Evolutionary conservation across 2,797 vertebrate genomes (phyloP).

Genomic region (Cetoscarus ocellatus): DNA sequence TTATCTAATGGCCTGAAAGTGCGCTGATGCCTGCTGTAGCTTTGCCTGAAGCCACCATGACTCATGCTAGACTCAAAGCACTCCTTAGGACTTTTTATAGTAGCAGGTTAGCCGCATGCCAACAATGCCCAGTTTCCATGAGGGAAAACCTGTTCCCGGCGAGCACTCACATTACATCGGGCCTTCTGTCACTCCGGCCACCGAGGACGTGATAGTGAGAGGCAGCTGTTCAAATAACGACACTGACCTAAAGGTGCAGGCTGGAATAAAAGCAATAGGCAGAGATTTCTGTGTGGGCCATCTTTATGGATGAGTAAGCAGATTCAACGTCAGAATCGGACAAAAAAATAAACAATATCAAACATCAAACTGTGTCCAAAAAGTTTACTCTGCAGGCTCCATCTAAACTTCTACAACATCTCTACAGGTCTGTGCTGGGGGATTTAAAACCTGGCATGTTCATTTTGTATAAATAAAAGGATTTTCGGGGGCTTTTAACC

Average conservation of each 20-base stretch:
- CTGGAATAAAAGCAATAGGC: slow-evolving; percentile 10
- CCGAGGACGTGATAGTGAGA: slow-evolving; percentile 19
- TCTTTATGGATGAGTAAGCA: slow-evolving; percentile 4
- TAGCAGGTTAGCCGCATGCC: slow-evolving; percentile 60
- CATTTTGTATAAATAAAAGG: slow-evolving; percentile 12
- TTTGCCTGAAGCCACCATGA: slow-evolving; percentile 57
- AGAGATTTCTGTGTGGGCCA: neutral
- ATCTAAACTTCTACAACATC: neutral
- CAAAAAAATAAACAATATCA: neutral
- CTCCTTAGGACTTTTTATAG: slow-evolving; percentile 62
- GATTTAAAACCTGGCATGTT: slow-evolving; percentile 35
- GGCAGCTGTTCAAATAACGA: slow-evolving; percentile 41
- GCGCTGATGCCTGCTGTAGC: slow-evolving; percentile 49
- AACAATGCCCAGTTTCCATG: slow-evolving; percentile 60
- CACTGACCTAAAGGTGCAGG: slow-evolving; percentile 21
- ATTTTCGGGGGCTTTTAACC: slow-evolving; percentile 46
- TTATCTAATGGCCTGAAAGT: slow-evolving; percentile 60
- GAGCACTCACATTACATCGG: slow-evolving; percentile 35
- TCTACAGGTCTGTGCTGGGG: neutral
- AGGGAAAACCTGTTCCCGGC: slow-evolving; percentile 40
- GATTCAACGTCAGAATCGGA: neutral
- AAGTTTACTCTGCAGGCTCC: neutral
- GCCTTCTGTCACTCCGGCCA: slow-evolving; percentile 44
- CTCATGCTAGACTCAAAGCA: slow-evolving; percentile 60
- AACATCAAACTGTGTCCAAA: neutral